A percentile compares a stretch with the other conserved stretches of the same genome.
phyloP scores from a whole-genome alignment of 2,113 vertebrate genomes.

The Oenanthe oenanthe region DNA sequence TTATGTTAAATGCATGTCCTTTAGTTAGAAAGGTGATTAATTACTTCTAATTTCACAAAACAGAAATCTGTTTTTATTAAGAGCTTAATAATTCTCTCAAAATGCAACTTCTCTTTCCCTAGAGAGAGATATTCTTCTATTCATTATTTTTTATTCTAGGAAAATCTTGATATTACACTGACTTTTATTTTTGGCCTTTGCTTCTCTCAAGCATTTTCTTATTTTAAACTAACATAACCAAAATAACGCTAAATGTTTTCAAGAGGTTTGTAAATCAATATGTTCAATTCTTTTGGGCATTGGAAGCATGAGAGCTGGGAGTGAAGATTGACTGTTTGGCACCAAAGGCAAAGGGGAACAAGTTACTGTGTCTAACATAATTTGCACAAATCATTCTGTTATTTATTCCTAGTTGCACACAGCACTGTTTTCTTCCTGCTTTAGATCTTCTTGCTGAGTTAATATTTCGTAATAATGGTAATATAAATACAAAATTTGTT shows the following conservation, averaged over 20 bases:
- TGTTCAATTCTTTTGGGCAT: background rate
- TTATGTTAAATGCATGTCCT: background rate
- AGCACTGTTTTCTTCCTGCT: background rate
- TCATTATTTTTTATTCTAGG: background rate
- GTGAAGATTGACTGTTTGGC: background rate
- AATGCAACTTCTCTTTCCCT: background rate
- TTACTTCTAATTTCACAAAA: background rate
- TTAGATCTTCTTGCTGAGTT: background rate
- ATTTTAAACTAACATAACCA: background rate
- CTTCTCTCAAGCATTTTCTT: background rate
- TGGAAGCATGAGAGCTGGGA: background rate
- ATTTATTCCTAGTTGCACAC: background rate
- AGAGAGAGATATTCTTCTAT: background rate
- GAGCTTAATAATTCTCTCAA: background rate
- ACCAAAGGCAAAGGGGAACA: background rate
- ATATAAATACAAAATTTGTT: background rate
- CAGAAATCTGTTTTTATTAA: background rate
- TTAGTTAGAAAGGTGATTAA: background rate
- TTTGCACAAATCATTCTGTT: background rate
- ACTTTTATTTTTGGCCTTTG: background rate
- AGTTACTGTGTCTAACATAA: background rate
- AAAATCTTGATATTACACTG: background rate
- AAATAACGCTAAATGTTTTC: background rate
- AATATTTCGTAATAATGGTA: background rate
- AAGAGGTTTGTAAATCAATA: background rate